Percentiles rank a stretch among this genome's conserved stretches.
Evolutionary conservation across 2,113 vertebrate species (phyloP).

Genomic region (Pungitius pungitius): DNA sequence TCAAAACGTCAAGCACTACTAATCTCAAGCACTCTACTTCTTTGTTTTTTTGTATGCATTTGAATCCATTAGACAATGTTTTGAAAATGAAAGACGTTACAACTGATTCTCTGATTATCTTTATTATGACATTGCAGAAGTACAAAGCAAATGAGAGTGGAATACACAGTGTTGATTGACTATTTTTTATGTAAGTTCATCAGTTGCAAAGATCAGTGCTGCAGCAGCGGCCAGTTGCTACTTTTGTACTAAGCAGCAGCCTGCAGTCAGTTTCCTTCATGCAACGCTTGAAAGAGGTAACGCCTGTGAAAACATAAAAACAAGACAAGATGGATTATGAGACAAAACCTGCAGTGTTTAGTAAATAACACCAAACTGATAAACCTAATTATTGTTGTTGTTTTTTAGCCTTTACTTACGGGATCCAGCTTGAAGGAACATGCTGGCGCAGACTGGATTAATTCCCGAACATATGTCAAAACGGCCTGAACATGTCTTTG

Average conservation of each 20-base stretch:
- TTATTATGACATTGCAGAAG: not conserved
- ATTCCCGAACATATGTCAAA: not conserved
- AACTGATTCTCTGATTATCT: not conserved
- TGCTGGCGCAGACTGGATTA: not conserved
- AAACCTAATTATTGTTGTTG: too few species aligned
- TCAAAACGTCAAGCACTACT: not conserved
- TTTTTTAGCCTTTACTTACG: not conserved
- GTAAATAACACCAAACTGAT: not conserved
- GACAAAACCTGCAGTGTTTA: not conserved
- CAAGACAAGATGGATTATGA: not conserved
- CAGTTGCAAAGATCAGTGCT: slow-evolving; percentile 21
- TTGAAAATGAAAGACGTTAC: not conserved
- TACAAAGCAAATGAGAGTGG: not conserved
- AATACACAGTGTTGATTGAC: too few species aligned
- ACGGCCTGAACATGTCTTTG: rapidly evolving
- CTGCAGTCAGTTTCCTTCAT: not conserved
- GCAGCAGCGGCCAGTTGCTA: slow-evolving; percentile 19
- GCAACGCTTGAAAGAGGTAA: slow-evolving; percentile 3
- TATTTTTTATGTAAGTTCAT: too few species aligned
- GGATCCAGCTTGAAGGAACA: not conserved
- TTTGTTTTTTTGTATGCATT: not conserved
- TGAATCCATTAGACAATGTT: not conserved
- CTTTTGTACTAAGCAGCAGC: rapidly evolving
- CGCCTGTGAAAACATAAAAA: not conserved
- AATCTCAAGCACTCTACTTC: not conserved